Evolutionary conservation across 2,113 vertebrate species (phyloP).

Genomic region (Semicossyphus pulcher): DNA sequence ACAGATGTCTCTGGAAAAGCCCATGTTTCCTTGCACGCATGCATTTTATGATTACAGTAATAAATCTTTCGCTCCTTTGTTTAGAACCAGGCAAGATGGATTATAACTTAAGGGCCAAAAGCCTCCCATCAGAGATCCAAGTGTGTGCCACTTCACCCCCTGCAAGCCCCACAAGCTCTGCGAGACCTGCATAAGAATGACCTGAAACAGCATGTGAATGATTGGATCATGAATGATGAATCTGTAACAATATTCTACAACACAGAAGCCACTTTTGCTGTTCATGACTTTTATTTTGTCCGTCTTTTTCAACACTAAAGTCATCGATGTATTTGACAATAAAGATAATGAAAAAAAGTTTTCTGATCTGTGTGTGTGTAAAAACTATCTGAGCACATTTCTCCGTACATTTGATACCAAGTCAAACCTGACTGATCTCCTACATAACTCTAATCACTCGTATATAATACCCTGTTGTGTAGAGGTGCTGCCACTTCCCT

Average conservation of each 20-base stretch:
- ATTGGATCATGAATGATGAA: not conserved
- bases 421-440: too few relatives aligned
- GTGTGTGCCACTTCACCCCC: constrained; percentile 49
- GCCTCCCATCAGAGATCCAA: constrained; percentile 79
- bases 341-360: not conserved
- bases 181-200: constrained; percentile 31
- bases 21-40: too few relatives aligned
- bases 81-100: constrained; percentile 68
- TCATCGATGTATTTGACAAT: not conserved
- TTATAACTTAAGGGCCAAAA: constrained; percentile 54
- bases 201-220: not conserved
- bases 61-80: not conserved
- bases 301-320: constrained; percentile 2
- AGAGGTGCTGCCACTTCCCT: too few relatives aligned
- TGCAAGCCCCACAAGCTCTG: constrained; percentile 7
- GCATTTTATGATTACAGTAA: too few relatives aligned
- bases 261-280: too few relatives aligned
- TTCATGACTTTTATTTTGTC: not conserved
- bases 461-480: too few relatives aligned
- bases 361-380: too few relatives aligned
- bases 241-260: not conserved
- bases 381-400: too few relatives aligned
- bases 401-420: too few relatives aligned
- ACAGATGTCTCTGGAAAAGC: too few relatives aligned
- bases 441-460: too few relatives aligned